Conservation (phyloP, 2,113 vertebrate species). For the Pipra filicauda region DNA sequence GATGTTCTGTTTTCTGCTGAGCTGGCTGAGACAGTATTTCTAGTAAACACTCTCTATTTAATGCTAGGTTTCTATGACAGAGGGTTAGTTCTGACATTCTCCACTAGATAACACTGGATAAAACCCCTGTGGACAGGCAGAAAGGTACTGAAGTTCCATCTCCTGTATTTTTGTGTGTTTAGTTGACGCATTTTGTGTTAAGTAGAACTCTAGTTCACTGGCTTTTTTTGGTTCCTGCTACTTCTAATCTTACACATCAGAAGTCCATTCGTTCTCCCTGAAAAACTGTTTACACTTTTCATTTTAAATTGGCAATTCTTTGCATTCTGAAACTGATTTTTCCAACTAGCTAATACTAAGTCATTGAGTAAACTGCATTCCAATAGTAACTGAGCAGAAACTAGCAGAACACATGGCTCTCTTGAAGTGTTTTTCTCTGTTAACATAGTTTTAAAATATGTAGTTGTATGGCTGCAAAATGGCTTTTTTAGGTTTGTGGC, state of each 20-base stretch:
- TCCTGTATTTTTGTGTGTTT: constrained; percentile 2
- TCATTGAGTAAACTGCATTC: constrained; percentile 19
- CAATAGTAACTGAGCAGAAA: background rate
- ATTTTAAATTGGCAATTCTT: background rate
- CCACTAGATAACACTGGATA: background rate
- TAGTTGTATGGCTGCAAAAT: background rate
- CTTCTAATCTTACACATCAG: background rate
- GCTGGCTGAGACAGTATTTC: background rate
- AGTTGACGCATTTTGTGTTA: background rate
- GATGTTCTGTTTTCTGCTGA: background rate
- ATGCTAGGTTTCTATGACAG: background rate
- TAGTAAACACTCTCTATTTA: background rate
- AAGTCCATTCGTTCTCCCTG: background rate
- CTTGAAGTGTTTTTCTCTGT: constrained; percentile 1
- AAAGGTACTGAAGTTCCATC: background rate
- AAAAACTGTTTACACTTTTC: background rate
- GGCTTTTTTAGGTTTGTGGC: background rate
- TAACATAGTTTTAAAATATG: background rate
- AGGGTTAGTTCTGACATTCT: background rate
- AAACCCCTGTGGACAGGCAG: background rate
- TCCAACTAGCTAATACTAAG: background rate
- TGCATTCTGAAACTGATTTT: background rate
- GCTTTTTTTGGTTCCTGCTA: background rate
- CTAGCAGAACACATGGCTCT: constrained; percentile 38
- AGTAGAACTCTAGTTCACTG: background rate